Evolutionary conservation across 2,113 vertebrate species (phyloP).

Genomic region (Chaetodon auriga): DNA sequence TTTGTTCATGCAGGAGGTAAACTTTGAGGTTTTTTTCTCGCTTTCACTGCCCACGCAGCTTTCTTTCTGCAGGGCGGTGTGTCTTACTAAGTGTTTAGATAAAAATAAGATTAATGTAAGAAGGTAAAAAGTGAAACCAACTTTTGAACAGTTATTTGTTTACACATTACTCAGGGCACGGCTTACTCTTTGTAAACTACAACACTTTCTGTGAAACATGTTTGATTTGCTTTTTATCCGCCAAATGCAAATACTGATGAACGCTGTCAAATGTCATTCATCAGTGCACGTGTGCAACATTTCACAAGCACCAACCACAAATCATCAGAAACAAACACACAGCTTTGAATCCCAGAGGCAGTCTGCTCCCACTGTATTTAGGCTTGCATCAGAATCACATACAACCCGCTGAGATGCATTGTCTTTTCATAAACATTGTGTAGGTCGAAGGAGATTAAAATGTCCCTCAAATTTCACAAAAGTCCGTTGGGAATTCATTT

Average conservation of each 20-base stretch:
- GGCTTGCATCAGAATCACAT: not conserved
- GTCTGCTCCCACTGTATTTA: constrained; percentile 18
- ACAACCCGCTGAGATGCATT: constrained; percentile 17
- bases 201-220: not conserved
- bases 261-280: not conserved
- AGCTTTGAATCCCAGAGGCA: not conserved
- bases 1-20: constrained; percentile 9
- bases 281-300: not conserved
- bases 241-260: constrained; percentile 21
- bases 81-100: constrained; percentile 24
- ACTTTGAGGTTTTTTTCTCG: not conserved
- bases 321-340: constrained; percentile 21
- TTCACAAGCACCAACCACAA: constrained; percentile 3
- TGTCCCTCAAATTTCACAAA: constrained; percentile 40
- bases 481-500: constrained; percentile 1
- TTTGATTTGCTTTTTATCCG: constrained; percentile 7
- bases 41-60: constrained; percentile 45
- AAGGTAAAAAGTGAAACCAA: not conserved
- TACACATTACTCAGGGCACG: too few relatives aligned
- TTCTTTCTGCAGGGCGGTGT: not conserved
- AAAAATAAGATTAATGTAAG: not conserved
- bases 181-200: not conserved
- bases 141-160: not conserved
- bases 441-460: constrained; percentile 33
- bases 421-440: not conserved